phyloP scores from a whole-genome alignment of 2,797 vertebrate species.

The Staurois parvus region DNA sequence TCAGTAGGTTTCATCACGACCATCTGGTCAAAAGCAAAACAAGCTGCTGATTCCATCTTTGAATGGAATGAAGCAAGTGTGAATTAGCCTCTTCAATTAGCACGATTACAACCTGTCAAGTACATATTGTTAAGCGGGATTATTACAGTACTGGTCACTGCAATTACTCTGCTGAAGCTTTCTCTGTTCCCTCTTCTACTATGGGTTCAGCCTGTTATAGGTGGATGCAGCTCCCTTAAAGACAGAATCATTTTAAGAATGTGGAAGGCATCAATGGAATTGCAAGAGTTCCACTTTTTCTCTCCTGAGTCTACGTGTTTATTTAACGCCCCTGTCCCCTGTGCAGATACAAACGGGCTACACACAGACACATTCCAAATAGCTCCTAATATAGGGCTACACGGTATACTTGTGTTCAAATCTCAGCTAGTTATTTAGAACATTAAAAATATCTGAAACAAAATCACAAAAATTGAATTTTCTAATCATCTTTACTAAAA shows the following conservation, averaged over 20 bases:
- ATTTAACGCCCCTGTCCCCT: not conserved
- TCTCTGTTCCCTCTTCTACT: constrained; percentile 70
- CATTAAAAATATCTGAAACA: too few relatives aligned
- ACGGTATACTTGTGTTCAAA: too few relatives aligned
- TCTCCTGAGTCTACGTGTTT: not conserved
- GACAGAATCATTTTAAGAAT: not conserved
- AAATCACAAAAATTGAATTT: too few relatives aligned
- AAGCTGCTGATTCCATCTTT: constrained; percentile 86
- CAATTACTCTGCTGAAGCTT: constrained; percentile 84
- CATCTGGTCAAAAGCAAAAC: constrained; percentile 98
- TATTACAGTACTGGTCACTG: constrained; percentile 93
- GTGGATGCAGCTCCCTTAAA: constrained; percentile 12
- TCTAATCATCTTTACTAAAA: too few relatives aligned
- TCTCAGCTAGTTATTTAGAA: too few relatives aligned
- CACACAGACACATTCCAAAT: not conserved
- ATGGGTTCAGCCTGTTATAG: constrained; percentile 79
- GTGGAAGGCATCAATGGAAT: not conserved
- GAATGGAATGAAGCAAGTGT: constrained; percentile 86
- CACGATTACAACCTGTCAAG: constrained; percentile 98
- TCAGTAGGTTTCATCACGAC: constrained; percentile 99
- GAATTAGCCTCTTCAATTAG: constrained; percentile 99
- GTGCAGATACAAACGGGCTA: not conserved
- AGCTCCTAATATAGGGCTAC: too few relatives aligned
- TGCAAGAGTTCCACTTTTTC: not conserved
- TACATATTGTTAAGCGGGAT: constrained; percentile 88